These are phyloP conservation scores for Diaphora mendica DNA, from an alignment of 2,888 invertebrate species.

Conservation along the genomic window DNA sequence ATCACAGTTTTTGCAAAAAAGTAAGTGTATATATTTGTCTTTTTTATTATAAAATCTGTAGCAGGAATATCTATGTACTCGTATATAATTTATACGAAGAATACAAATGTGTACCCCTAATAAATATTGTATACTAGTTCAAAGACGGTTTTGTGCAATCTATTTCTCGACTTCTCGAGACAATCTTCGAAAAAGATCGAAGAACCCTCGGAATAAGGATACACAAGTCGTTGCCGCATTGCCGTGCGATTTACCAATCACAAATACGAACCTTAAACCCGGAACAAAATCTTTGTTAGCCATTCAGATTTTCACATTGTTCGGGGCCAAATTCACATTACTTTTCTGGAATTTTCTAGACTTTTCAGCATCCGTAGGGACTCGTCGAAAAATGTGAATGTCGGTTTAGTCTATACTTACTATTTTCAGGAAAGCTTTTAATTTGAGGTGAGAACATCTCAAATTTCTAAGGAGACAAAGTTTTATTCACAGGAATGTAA, in stretches of 20 bases:
- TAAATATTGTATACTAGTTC: not conserved
- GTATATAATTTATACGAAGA: not conserved
- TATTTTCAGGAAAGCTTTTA: not conserved
- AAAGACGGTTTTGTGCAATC: slow-evolving; percentile 14
- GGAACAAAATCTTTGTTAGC: slow-evolving; percentile 3
- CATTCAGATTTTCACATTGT: slow-evolving; percentile 17
- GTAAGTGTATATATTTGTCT: too few species aligned
- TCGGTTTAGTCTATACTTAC: not conserved
- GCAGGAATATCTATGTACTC: too few species aligned
- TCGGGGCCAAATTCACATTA: not conserved
- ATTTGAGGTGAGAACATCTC: not conserved
- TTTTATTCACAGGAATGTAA: too few species aligned
- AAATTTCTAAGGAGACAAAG: too few species aligned
- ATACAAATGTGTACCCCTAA: not conserved
- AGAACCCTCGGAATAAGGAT: slow-evolving; percentile 2
- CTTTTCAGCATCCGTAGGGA: not conserved
- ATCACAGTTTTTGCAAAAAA: too few species aligned
- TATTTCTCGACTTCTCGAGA: slow-evolving; percentile 5
- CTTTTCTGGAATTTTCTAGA: slow-evolving; percentile 3
- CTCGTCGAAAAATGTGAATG: not conserved
- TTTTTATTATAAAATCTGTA: too few species aligned
- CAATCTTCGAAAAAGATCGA: slow-evolving; percentile 10
- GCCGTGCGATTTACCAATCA: slow-evolving; percentile 10
- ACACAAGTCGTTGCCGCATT: slow-evolving; percentile 7
- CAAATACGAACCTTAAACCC: slow-evolving; percentile 9